Conservation (phyloP, 1,140 invertebrate species). For the Polypedilum vanderplanki region DNA sequence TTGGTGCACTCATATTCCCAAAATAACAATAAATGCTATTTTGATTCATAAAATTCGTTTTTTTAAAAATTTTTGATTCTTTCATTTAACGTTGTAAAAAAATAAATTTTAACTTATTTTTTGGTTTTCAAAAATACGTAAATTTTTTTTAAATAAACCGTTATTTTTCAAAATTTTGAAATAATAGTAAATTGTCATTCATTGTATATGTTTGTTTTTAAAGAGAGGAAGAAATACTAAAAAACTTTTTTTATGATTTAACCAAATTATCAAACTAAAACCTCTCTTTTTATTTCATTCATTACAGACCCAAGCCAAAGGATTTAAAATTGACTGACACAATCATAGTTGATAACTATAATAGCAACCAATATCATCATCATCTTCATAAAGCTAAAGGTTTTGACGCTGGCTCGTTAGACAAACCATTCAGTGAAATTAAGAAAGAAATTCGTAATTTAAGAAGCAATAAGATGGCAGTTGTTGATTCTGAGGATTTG, state of each 20-base stretch:
- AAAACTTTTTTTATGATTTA: background rate
- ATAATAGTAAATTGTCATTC: too few relatives aligned
- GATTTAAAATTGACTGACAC: constrained; percentile 19
- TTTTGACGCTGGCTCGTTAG: background rate
- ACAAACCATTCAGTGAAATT: background rate
- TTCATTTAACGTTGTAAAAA: too few relatives aligned
- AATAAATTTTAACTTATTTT: too few relatives aligned
- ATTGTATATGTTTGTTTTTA: too few relatives aligned
- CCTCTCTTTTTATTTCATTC: background rate
- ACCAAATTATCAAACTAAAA: too few relatives aligned
- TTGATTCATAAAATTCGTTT: too few relatives aligned
- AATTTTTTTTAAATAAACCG: too few relatives aligned
- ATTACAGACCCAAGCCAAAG: constrained; percentile 25
- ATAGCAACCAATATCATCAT: background rate
- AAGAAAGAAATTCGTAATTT: constrained; percentile 22
- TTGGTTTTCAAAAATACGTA: too few relatives aligned
- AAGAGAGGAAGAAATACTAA: background rate
- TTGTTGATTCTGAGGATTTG: background rate
- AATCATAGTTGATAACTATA: background rate
- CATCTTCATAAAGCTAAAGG: constrained; percentile 8
- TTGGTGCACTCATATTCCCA: too few relatives aligned
- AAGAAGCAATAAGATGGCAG: constrained; percentile 23
- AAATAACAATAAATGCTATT: too few relatives aligned
- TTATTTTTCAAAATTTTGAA: too few relatives aligned
- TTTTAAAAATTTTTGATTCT: too few relatives aligned